Base-by-base conservation (phyloP, 2,113 vertebrate genomes). In the Symphodus melops region DNA sequence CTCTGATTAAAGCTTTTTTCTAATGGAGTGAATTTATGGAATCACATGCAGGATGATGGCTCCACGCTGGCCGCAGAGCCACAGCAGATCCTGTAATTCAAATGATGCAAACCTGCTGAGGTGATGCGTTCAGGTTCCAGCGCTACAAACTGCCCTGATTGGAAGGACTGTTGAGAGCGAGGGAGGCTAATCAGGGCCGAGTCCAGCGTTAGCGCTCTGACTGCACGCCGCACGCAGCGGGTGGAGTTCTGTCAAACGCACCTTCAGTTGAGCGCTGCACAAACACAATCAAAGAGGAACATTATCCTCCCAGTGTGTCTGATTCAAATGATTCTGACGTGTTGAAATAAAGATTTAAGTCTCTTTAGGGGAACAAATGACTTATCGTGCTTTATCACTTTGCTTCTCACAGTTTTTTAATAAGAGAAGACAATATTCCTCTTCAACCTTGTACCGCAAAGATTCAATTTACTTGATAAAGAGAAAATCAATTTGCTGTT, bases 91-190 rank as follows among this genome's bases (percentile, higher is more conserved):
- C 67, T 81, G 69, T 77, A 78, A 72, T 80, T 85, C 80, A 83
- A 80, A 89, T 84, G 71, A 86, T 60, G 55, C 51, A 78, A 81
- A 76, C 72, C 72, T 83, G 85, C 85, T 86, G 83, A 90, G 75
- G 61, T 80, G 72, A 85, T 62, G 68, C 66, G 72, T 88, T 80
- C 25, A 57, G 49, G 46, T 59, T 79, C 80, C 75, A 72, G 46
- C 41, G 33, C 68, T 68, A 71, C 86, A 75, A 83, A 85, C 68
- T 64, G 62, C 62, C 49, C 78, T 82, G 84, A 86, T 83, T 89
- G 87, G 86, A 88, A 82, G 69, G 63, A 79, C 80, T 85, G 83
- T 86, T 80, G 53, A 7, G 66, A 83, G 66, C 77, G 55, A 17
- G 44, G 42, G 72, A 57, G 68, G 72, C 81, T 79, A 89, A 82